Conservation (phyloP, 2,888 invertebrate species). For the Acholoe squamosa region DNA sequence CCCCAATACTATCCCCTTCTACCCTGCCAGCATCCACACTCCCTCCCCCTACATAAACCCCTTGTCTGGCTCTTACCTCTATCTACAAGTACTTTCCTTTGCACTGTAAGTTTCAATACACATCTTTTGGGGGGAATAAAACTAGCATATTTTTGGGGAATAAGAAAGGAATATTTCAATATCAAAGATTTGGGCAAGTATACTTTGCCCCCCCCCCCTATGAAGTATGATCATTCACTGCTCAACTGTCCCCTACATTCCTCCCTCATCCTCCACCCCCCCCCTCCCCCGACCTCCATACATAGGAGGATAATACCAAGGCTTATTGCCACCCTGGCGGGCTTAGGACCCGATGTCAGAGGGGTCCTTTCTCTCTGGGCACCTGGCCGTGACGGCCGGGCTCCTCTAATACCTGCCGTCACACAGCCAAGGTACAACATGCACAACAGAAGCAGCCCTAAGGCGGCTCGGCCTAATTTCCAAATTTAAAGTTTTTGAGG, state of each 20-base stretch:
- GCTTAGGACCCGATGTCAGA: neutral
- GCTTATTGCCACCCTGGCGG: constrained; percentile 20
- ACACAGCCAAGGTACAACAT: neutral
- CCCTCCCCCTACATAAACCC: neutral
- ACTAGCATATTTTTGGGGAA: too few relatives aligned
- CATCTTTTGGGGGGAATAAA: too few relatives aligned
- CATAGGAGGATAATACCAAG: neutral
- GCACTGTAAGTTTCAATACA: too few relatives aligned
- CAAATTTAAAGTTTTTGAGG: constrained; percentile 25
- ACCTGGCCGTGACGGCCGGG: constrained; percentile 7
- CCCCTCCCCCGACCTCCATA: neutral
- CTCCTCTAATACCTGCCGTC: constrained; percentile 15
- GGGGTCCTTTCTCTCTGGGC: constrained; percentile 18
- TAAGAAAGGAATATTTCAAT: too few relatives aligned
- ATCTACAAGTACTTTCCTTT: too few relatives aligned
- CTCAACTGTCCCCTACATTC: neutral
- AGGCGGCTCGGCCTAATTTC: constrained; percentile 16
- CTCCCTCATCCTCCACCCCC: neutral
- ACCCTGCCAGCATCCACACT: too few relatives aligned
- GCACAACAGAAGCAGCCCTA: neutral
- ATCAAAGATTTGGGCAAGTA: too few relatives aligned
- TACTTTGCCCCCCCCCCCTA: neutral
- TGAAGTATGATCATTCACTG: neutral
- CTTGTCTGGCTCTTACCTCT: too few relatives aligned
- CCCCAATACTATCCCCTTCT: neutral